Evolutionary conservation across 2,888 invertebrate species (phyloP), one percentile per base, ranked within the genome.

Genomic region (Hydrotaea cyrtoneurina): DNA sequence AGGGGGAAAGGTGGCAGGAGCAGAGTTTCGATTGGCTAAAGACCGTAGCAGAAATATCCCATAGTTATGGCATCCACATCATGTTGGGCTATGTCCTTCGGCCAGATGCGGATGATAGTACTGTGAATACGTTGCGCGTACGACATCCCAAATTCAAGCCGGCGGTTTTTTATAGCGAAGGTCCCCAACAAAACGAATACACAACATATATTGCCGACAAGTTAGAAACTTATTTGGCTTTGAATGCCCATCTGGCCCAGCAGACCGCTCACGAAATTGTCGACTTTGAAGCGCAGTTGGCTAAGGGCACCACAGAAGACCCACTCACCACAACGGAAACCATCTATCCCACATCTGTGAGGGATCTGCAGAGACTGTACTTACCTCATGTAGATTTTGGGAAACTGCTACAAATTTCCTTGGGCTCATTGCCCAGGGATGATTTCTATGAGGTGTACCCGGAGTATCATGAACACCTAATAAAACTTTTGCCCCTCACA

Each of bases 331-430:
- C 86, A 10, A 79, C 78, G 0, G 73, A 71, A 74, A 86, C 69
- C 31, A 84, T 55, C 1, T 19, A 86, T 10, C 13, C 5, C 82
- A 87, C 83, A 3, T 85, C 87, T 0, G 43, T 90, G 4, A 2
- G 3, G 3, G 10, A 64, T 81, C 0, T 80, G 71, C 55, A 55
- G 7, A 5, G 19, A 21, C 21, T 10, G 17, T 90, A 89, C 39
- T 86, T 85, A 0, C 87, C 88, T 0, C 55, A 1, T 1, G 71
- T 90, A 1, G 89, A 91, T 55, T 74, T 91, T 0, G 87, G 87
- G 2, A 83, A 86, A 0, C 89, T 90, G 50, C 88, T 89, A 0
- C 72, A 69, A 10, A 82, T 82, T 50, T 90, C 90, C 87, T 79
- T 91, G 13, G 87, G 87, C 0, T 17, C 17, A 1, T 2, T 15